phyloP scores from a whole-genome alignment of 2,113 vertebrate genomes.

The Myrmecophaga tridactyla region DNA sequence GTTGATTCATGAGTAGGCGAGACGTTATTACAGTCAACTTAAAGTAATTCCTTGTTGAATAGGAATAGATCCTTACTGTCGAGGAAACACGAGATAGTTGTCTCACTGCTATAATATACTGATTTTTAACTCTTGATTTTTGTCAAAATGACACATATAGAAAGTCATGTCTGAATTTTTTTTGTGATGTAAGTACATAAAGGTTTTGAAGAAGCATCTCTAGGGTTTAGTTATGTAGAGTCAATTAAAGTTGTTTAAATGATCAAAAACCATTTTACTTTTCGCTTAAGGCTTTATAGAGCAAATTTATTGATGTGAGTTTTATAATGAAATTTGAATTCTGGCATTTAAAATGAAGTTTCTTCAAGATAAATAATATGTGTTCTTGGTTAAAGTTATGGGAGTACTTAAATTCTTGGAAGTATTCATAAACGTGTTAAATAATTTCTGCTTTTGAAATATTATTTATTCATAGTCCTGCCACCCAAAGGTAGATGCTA shows the following conservation, averaged over 20 bases:
- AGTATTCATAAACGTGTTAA: conserved; percentile 9
- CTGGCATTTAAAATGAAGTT: conserved; percentile 29
- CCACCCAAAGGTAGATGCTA: background rate
- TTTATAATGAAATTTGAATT: conserved; percentile 47
- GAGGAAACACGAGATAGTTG: background rate
- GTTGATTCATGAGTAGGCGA: background rate
- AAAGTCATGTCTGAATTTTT: background rate
- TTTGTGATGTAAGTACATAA: background rate
- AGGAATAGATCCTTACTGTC: background rate
- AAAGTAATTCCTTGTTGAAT: too few relatives aligned
- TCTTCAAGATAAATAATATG: background rate
- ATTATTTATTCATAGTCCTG: background rate
- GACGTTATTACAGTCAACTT: background rate
- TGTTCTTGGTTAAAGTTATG: conserved; percentile 20
- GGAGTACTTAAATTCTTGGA: conserved; percentile 29
- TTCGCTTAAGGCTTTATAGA: background rate
- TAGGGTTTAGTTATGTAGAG: background rate
- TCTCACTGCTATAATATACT: background rate
- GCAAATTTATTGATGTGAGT: background rate
- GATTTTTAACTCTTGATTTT: conserved; percentile 12
- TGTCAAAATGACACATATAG: conserved; percentile 12
- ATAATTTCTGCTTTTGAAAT: conserved; percentile 2
- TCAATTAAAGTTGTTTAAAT: conserved; percentile 12
- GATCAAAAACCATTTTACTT: conserved; percentile 24
- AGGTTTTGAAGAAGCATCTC: conserved; percentile 26